Conservation (phyloP, 2,797 vertebrate species). For the Cuculus canorus region DNA sequence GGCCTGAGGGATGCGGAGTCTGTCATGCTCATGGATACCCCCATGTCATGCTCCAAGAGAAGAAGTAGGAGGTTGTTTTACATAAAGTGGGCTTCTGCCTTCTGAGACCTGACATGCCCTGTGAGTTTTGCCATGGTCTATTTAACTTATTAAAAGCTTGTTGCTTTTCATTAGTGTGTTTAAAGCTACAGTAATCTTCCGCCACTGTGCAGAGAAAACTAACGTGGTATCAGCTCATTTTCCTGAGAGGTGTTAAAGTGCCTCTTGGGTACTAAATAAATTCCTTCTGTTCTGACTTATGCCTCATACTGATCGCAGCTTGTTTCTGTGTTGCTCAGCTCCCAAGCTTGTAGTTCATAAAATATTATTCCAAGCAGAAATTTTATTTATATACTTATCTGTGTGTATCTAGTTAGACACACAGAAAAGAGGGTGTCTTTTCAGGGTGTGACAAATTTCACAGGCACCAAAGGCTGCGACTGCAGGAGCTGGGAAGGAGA, state of each 20-base stretch:
- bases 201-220: not conserved
- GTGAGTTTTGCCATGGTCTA: not conserved
- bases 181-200: not conserved
- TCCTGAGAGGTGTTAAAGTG: not conserved
- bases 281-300: not conserved
- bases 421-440: no score
- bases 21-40: accelerated
- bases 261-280: not conserved
- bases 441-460: not conserved
- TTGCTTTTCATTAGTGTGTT: not conserved
- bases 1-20: not conserved
- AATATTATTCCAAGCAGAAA: not conserved
- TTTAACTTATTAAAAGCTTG: not conserved
- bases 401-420: no score
- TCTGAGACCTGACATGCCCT: not conserved
- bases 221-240: accelerated
- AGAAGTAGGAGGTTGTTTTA: not conserved
- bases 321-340: not conserved
- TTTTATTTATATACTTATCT: not conserved
- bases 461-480: accelerated
- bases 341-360: not conserved
- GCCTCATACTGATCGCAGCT: not conserved
- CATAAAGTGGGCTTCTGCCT: not conserved
- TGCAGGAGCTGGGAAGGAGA: not conserved
- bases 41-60: not conserved